Conservation (phyloP, 1,140 invertebrate species). For the Drosophila oshimai region DNA sequence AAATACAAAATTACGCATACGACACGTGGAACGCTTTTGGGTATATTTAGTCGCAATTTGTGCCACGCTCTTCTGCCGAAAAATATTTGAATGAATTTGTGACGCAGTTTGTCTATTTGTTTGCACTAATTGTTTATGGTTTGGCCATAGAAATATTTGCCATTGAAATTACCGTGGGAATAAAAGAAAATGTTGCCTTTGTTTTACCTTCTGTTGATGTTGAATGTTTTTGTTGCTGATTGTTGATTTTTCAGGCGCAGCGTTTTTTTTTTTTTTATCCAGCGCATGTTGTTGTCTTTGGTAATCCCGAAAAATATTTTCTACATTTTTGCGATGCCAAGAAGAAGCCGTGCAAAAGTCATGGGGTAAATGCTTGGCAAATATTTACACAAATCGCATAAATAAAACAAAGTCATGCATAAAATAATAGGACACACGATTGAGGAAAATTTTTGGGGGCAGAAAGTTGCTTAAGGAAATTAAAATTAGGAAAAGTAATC, state of each 20-base stretch:
- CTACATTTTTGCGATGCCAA: background rate
- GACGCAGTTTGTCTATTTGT: slow-evolving; percentile 51
- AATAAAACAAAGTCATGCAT: slow-evolving; percentile 64
- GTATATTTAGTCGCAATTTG: slow-evolving; percentile 72
- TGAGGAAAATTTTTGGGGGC: background rate
- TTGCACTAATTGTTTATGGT: slow-evolving; percentile 78
- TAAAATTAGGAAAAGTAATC: background rate
- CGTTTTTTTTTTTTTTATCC: background rate
- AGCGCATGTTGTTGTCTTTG: slow-evolving; percentile 14
- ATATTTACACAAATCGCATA: slow-evolving; percentile 66
- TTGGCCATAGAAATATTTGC: slow-evolving; percentile 72
- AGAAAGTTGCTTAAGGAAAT: background rate
- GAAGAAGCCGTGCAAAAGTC: slow-evolving; percentile 20
- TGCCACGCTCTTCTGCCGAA: slow-evolving; percentile 28
- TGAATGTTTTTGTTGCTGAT: slow-evolving; percentile 1
- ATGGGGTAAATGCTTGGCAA: slow-evolving; percentile 63
- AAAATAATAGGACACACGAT: slow-evolving; percentile 26
- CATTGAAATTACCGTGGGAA: slow-evolving; percentile 75
- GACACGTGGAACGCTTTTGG: slow-evolving; percentile 58
- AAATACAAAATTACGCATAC: slow-evolving; percentile 76
- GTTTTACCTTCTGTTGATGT: slow-evolving; percentile 17
- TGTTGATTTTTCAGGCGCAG: slow-evolving; percentile 28
- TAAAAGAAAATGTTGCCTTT: slow-evolving; percentile 40
- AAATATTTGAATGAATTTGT: slow-evolving; percentile 37
- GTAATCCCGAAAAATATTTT: slow-evolving; percentile 36